Conservation (phyloP, 2,113 vertebrate species). For the Henicopernis longicauda region DNA sequence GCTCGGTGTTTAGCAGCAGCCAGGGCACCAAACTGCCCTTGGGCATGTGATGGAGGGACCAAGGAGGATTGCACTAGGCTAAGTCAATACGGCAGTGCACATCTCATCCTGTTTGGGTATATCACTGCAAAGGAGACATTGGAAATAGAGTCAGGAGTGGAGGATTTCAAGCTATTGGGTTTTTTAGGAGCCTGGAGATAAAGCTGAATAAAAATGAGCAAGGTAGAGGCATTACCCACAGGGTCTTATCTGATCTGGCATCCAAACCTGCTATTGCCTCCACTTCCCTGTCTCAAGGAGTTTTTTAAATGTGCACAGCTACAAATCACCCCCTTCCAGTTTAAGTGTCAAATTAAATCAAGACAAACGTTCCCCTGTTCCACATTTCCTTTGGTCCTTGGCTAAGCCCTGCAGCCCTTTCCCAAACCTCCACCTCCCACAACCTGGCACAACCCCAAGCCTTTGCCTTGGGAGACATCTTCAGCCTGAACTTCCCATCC, state of each 20-base stretch:
- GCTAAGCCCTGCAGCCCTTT: slow-evolving; percentile 47
- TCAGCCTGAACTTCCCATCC: slow-evolving; percentile 37
- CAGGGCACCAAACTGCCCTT: neutral
- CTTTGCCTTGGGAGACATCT: slow-evolving; percentile 40
- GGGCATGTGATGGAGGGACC: rapidly evolving
- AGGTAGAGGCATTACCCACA: slow-evolving; percentile 56
- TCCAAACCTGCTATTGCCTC: slow-evolving; percentile 42
- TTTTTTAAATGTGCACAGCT: slow-evolving; percentile 8
- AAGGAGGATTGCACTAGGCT: neutral
- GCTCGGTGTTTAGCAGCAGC: neutral
- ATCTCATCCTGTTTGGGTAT: neutral
- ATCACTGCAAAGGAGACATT: neutral
- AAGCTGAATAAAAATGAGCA: slow-evolving; percentile 43
- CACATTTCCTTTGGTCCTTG: slow-evolving; percentile 50
- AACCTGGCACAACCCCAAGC: slow-evolving; percentile 44
- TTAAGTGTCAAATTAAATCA: slow-evolving; percentile 64
- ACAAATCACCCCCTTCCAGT: slow-evolving; percentile 56
- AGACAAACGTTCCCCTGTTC: slow-evolving; percentile 55
- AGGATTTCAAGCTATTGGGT: neutral
- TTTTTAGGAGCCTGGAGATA: neutral
- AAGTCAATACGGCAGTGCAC: neutral
- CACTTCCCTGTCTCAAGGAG: slow-evolving; percentile 43
- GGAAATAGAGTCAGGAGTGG: neutral
- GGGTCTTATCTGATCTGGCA: slow-evolving; percentile 61
- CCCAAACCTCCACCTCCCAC: slow-evolving; percentile 57